These are phyloP conservation scores for Brachionus asplanchnoidis DNA, from an alignment of 1,140 invertebrate genomes.

Conservation along the genomic window DNA sequence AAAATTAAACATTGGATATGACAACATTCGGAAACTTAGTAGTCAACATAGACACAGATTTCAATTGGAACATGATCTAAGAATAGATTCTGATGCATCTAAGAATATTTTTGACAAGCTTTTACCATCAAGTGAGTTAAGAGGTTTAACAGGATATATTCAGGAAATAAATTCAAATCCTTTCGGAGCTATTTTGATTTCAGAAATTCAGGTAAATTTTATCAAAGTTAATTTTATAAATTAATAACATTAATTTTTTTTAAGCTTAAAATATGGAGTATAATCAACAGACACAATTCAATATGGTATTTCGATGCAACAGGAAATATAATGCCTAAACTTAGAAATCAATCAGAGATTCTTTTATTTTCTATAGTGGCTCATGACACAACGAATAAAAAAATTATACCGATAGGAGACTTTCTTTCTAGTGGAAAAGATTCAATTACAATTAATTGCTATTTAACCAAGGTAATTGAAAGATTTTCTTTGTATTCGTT, in stretches of 20 bases:
- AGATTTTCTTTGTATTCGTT: neutral
- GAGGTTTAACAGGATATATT: neutral
- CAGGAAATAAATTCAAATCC: neutral
- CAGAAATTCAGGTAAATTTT: constrained; percentile 1
- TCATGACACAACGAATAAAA: neutral
- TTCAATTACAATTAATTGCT: neutral
- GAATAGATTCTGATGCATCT: neutral
- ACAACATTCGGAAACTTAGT: neutral
- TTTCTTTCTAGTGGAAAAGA: neutral
- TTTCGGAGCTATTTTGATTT: neutral
- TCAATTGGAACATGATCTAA: neutral
- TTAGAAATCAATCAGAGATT: neutral
- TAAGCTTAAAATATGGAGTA: neutral
- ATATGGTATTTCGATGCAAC: constrained; percentile 17
- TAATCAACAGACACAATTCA: neutral
- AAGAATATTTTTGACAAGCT: neutral
- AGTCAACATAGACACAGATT: neutral
- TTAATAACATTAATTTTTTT: neutral
- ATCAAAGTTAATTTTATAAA: neutral
- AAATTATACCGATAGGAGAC: neutral
- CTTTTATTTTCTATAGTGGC: neutral
- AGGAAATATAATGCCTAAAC: neutral
- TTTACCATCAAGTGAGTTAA: neutral
- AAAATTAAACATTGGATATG: neutral
- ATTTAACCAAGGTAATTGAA: neutral